Conservation (phyloP, 2,888 invertebrate species). For the Cephus runcator region DNA sequence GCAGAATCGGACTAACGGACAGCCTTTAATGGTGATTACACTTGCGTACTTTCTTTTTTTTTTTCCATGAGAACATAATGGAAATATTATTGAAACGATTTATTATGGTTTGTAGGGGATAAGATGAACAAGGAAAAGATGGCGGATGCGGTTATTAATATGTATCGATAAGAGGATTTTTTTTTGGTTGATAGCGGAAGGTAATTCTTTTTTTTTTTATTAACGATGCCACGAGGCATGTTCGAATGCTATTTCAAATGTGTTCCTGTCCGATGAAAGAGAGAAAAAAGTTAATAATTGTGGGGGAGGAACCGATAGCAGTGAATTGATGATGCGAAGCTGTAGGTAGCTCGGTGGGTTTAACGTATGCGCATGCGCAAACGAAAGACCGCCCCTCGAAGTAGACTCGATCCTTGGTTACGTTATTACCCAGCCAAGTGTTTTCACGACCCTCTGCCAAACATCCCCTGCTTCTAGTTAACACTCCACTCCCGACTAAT, state of each 20-base stretch:
- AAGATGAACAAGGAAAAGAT: not conserved
- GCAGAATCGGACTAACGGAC: not conserved
- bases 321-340: not conserved
- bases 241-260: not conserved
- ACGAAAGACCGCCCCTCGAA: constrained; percentile 52
- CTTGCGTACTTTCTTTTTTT: not conserved
- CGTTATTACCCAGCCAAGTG: constrained; percentile 35
- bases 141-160: not conserved
- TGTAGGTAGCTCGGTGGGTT: not conserved
- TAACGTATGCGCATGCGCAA: constrained; percentile 49
- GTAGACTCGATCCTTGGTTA: constrained; percentile 37
- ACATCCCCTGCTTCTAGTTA: constrained; percentile 53
- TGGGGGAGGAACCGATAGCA: not conserved
- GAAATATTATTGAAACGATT: not conserved
- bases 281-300: constrained; percentile 6
- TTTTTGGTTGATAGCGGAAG: not conserved
- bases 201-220: not conserved
- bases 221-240: not conserved
- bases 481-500: constrained; percentile 60
- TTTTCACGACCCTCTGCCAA: constrained; percentile 32
- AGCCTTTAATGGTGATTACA: not conserved
- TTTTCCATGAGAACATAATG: not conserved
- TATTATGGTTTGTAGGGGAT: not conserved
- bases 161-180: not conserved
- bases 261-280: not conserved